Percentiles rank a stretch among this genome's conserved stretches.
phyloP scores from a whole-genome alignment of 2,888 invertebrate genomes.

The Serrognathus titanus region DNA sequence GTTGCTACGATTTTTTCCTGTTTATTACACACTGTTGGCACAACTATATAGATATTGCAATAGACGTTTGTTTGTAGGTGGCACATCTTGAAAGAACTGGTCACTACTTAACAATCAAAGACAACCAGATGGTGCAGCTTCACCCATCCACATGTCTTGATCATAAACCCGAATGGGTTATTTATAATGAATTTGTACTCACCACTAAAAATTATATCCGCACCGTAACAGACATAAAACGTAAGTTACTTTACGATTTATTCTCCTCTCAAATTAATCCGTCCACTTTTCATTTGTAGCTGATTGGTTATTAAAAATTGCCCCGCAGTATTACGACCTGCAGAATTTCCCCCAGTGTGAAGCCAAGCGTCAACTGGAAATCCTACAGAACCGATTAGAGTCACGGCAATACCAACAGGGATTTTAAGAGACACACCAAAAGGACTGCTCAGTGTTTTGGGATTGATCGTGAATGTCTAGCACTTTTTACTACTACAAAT shows the following conservation, averaged over 20 bases:
- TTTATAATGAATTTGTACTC: constrained; percentile 99
- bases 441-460: neutral
- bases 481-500: neutral
- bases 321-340: constrained; percentile 98
- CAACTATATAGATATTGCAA: too few relatives aligned
- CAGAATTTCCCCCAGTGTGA: constrained; percentile 98
- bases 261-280: neutral
- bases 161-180: constrained; percentile 99
- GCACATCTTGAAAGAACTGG: constrained; percentile 97
- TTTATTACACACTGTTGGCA: too few relatives aligned
- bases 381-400: constrained; percentile 81
- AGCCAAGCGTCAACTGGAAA: constrained; percentile 87
- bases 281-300: constrained; percentile 53
- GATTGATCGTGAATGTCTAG: neutral
- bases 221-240: constrained; percentile 98
- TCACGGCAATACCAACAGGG: constrained; percentile 86
- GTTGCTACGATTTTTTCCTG: neutral
- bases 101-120: constrained; percentile 97
- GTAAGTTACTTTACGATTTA: constrained; percentile 57
- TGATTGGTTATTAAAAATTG: constrained; percentile 91
- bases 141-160: constrained; percentile 99
- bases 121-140: constrained; percentile 97
- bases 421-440: constrained; percentile 67
- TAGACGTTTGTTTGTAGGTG: constrained; percentile 57
- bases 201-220: constrained; percentile 99